A percentile compares a stretch with the other conserved stretches of the same genome.
Conservation (phyloP, 1,140 invertebrate species). For the Heliothis virescens region DNA sequence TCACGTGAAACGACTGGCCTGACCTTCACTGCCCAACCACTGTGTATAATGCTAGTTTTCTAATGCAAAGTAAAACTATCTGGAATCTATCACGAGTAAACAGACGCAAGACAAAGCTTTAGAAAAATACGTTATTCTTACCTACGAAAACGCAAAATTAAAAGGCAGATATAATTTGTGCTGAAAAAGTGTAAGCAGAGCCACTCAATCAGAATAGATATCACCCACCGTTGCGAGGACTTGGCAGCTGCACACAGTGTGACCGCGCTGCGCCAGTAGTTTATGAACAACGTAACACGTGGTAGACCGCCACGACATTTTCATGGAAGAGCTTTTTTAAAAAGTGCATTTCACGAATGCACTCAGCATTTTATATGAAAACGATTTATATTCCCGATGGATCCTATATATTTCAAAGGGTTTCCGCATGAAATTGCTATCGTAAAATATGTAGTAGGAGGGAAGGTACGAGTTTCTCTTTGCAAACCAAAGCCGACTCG, state of each 20-base stretch:
- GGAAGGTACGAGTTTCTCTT: neutral
- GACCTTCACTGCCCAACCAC: no score
- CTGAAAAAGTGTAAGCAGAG: neutral
- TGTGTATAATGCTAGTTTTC: no score
- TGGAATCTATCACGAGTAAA: no score
- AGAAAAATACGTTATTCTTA: no score
- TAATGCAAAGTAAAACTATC: no score
- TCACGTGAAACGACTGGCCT: no score
- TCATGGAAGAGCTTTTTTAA: conserved; percentile 13
- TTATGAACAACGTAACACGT: conserved; percentile 23
- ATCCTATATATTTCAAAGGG: no score
- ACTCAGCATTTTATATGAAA: neutral
- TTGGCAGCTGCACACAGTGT: conserved; percentile 11
- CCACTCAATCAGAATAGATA: conserved; percentile 11
- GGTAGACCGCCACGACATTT: conserved; percentile 6
- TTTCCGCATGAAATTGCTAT: no score
- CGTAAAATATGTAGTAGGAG: no score
- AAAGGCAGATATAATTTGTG: no score
- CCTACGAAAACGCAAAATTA: no score
- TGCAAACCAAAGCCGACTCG: neutral
- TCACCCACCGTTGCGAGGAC: conserved; percentile 19
- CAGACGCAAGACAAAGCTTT: no score
- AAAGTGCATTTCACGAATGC: neutral
- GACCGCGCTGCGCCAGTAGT: conserved; percentile 29
- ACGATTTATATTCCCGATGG: neutral